Percentiles rank a stretch among this genome's conserved stretches.
These are phyloP conservation scores for Bradysia coprophila DNA, from an alignment of 1,140 invertebrate species.

Conservation along the genomic window DNA sequence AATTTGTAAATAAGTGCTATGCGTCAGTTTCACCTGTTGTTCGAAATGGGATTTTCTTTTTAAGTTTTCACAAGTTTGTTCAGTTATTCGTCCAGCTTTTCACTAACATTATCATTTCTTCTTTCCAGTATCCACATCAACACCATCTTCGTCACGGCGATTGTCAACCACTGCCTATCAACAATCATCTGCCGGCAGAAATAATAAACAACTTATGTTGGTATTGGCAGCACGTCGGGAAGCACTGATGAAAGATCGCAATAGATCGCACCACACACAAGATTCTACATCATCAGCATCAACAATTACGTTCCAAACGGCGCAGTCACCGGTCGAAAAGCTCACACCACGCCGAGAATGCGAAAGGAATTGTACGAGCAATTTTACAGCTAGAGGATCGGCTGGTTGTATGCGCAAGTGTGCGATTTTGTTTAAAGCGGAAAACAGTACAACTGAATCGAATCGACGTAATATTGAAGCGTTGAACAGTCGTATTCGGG, in stretches of 20 bases:
- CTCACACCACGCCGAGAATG: slow-evolving; percentile 12
- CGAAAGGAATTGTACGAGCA: slow-evolving; percentile 22
- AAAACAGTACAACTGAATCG: slow-evolving; percentile 3
- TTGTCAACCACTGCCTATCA: neutral
- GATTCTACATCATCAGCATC: slow-evolving; percentile 17
- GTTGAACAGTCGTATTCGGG: neutral
- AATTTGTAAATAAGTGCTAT: no score
- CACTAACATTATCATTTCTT: no score
- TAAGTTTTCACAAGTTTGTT: no score
- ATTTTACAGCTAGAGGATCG: slow-evolving; percentile 20
- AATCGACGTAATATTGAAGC: slow-evolving; percentile 5
- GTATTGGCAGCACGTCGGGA: slow-evolving; percentile 29
- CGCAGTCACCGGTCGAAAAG: slow-evolving; percentile 15
- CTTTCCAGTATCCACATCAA: neutral
- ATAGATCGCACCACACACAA: slow-evolving; percentile 25
- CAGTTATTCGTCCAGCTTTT: no score
- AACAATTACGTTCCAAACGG: slow-evolving; percentile 14
- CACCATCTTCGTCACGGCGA: neutral
- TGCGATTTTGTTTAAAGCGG: slow-evolving; percentile 16
- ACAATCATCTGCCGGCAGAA: neutral
- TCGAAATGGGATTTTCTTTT: no score
- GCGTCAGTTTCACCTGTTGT: no score
- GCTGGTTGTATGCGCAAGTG: slow-evolving; percentile 22
- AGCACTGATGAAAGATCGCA: slow-evolving; percentile 21
- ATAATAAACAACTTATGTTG: slow-evolving; percentile 28